Evolutionary conservation across 2,797 vertebrate species (phyloP).

Genomic region (Sebastes steindachneri): DNA sequence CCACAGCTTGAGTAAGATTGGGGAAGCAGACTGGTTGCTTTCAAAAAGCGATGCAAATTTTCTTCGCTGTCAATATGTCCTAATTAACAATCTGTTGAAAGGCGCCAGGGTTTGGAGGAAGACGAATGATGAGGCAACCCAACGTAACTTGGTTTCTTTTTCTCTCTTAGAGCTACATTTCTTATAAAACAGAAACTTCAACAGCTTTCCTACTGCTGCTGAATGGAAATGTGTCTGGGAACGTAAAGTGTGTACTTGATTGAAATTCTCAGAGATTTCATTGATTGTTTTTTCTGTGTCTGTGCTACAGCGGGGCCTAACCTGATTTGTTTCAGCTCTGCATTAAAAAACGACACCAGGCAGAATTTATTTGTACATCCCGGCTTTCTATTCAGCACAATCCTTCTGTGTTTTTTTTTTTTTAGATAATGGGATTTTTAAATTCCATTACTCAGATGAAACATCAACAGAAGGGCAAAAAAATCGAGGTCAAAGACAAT

Average conservation of each 20-base stretch:
- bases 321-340: neutral
- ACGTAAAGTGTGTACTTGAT: neutral
- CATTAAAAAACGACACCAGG: neutral
- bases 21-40: conserved; percentile 25
- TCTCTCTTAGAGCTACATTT: neutral
- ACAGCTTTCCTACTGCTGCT: conserved; percentile 49
- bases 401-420: neutral
- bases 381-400: neutral
- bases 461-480: neutral
- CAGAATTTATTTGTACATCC: neutral
- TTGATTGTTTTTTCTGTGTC: conserved; percentile 5
- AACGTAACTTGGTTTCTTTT: conserved; percentile 12
- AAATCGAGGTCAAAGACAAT: conserved; percentile 34
- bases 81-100: conserved; percentile 51
- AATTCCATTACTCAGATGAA: conserved; percentile 24
- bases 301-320: neutral
- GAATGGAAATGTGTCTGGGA: conserved; percentile 16
- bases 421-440: conserved; percentile 10
- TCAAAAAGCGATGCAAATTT: conserved; percentile 30
- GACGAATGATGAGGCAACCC: conserved; percentile 29
- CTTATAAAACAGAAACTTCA: conserved; percentile 28
- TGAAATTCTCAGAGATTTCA: conserved; percentile 19
- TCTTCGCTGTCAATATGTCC: conserved; percentile 41
- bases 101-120: conserved; percentile 1
- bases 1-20: neutral